Evolutionary conservation across 2,888 invertebrate species (phyloP), one percentile per base, ranked within the genome.

Genomic region (Melikaiella ostensackeni): DNA sequence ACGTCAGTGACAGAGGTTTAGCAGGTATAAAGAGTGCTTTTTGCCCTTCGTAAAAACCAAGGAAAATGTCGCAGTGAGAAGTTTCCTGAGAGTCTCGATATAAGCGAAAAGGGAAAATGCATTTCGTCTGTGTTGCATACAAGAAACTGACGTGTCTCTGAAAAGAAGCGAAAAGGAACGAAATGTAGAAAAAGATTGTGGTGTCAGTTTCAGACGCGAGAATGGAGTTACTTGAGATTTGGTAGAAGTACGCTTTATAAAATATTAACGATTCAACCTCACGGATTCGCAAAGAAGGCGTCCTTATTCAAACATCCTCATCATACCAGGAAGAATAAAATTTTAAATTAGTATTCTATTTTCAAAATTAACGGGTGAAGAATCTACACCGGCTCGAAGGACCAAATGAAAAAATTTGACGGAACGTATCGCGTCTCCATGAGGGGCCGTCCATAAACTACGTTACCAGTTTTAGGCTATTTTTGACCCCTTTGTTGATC

Each of bases 171-270:
- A 16, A 46, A 70, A 70, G 30, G 46, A 70, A 30, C 24, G 19
- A 66, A 66, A 66, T 30, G 46, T 50, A 50, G 46, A 66, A 66
- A 46, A 70, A 70, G 70, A 70, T 70, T 70, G 50, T 70, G 70
- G 70, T 70, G 70, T 70, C 70, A 70, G 70, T 70, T 70, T 70
- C 70, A 70, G 70, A 70, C 70, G 27, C 70, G 70, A 27, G 70
- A 27, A 27, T 70, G 46, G 11, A 70, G 19, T 66, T 70, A n/a
- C 27, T n/a, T 42, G 50, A 50, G 70, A 50, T 70, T 70, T 50
- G 8, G 9, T 70, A 70, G 46, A n/a, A 30, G 70, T 30, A n/a
- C n/a, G 4, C 19, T 27, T 50, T 66, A 19, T 66, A 66, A 66
- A 42, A 66, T 27, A 66, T 27, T 66, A 64, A 66, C 46, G 27